Conservation (phyloP, 2,888 invertebrate species). For the Lymantria dispar region DNA sequence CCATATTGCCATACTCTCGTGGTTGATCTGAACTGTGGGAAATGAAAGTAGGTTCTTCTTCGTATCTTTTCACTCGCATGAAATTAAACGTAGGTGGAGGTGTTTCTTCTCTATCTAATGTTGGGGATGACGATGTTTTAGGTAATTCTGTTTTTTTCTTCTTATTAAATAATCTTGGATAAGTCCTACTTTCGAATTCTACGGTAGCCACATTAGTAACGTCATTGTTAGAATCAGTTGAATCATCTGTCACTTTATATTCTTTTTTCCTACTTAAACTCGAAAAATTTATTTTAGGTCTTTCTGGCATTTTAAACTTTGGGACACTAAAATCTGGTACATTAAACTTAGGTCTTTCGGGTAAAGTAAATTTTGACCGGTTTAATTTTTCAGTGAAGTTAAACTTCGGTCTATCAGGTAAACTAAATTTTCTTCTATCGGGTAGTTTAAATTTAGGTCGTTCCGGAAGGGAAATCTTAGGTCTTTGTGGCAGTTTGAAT, state of each 20-base stretch:
- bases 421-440: constrained; percentile 85
- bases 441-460: constrained; percentile 82
- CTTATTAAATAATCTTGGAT: constrained; percentile 86
- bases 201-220: constrained; percentile 81
- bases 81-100: constrained; percentile 85
- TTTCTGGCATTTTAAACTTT: constrained; percentile 82
- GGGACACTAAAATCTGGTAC: constrained; percentile 74
- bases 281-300: constrained; percentile 84
- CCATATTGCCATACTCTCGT: constrained; percentile 74
- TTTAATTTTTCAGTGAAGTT: constrained; percentile 80
- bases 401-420: constrained; percentile 84
- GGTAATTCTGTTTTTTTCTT: constrained; percentile 69
- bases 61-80: constrained; percentile 84
- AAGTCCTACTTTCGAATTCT: constrained; percentile 89
- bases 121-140: constrained; percentile 80
- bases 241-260: constrained; percentile 56
- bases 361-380: constrained; percentile 84
- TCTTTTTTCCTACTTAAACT: constrained; percentile 81
- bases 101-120: constrained; percentile 78
- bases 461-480: constrained; percentile 80
- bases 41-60: constrained; percentile 65
- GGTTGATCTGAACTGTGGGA: constrained; percentile 69
- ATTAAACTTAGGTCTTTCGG: constrained; percentile 80
- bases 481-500: constrained; percentile 76
- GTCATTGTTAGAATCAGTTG: constrained; percentile 60